phyloP scores from a whole-genome alignment of 1,140 invertebrate species.

The Tetranychus urticae region DNA sequence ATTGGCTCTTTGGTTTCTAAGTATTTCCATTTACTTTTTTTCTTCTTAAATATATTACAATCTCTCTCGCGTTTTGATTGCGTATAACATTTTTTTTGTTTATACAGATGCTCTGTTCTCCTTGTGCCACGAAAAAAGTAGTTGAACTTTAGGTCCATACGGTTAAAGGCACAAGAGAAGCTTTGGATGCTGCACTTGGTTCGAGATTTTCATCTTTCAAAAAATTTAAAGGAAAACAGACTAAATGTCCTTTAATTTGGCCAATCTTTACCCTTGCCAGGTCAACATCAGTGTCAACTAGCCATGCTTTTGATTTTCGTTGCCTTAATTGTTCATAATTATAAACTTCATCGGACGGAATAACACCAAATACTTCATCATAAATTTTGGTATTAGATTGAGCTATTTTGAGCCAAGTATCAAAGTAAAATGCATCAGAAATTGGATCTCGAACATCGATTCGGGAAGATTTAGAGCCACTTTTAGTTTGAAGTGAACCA shows the following conservation, averaged over 20 bases:
- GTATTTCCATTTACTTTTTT: no score
- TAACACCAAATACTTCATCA: conserved; percentile 62
- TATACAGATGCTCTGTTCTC: no score
- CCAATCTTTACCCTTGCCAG: conserved; percentile 39
- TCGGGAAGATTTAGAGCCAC: conserved; percentile 23
- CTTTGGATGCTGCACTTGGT: conserved; percentile 47
- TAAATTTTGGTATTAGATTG: conserved; percentile 55
- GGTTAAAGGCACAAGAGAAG: conserved; percentile 29
- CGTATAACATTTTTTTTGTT: no score
- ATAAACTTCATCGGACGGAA: conserved; percentile 51
- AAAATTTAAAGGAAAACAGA: conserved; percentile 61
- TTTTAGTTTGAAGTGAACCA: conserved; percentile 24
- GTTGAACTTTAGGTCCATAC: conserved; percentile 22
- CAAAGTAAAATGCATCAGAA: conserved; percentile 46
- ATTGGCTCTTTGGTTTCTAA: no score
- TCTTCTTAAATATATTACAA: no score
- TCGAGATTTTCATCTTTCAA: conserved; percentile 54
- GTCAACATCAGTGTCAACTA: conserved; percentile 38
- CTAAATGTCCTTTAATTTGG: conserved; percentile 55
- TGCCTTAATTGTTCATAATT: conserved; percentile 44
- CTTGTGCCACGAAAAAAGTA: no score
- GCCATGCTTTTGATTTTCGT: conserved; percentile 36
- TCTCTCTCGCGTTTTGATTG: no score
- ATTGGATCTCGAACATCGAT: conserved; percentile 41
- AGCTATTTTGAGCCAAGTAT: conserved; percentile 51